phyloP scores from a whole-genome alignment of 2,888 invertebrate species.

The Nemotelus pantherinus region DNA sequence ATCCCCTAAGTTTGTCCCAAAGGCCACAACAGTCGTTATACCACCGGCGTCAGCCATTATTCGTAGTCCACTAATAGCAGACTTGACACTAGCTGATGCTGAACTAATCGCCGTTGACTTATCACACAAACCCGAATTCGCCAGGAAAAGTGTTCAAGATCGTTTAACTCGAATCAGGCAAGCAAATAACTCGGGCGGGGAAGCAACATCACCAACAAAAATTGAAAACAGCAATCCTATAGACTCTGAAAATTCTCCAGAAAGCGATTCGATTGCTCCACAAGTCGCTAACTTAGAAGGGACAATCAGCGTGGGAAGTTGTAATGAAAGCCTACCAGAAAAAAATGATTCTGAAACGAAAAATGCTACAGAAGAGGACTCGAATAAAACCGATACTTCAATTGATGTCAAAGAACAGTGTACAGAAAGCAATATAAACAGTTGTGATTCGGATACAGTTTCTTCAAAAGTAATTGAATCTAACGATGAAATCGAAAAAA shows the following conservation, averaged over 20 bases:
- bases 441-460: not conserved
- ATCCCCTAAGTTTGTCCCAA: slow-evolving; percentile 24
- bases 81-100: slow-evolving; percentile 33
- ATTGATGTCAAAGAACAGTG: no score
- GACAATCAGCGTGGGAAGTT: no score
- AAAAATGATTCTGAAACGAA: not conserved
- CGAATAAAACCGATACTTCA: not conserved
- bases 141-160: slow-evolving; percentile 51
- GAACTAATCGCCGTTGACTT: slow-evolving; percentile 44
- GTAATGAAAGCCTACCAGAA: not conserved
- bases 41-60: not conserved
- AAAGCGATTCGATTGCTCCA: not conserved
- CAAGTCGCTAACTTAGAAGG: not conserved
- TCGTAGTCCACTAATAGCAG: slow-evolving; percentile 26
- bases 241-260: not conserved
- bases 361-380: not conserved
- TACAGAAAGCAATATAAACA: slow-evolving; percentile 22
- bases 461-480: not conserved
- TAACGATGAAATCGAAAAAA: slow-evolving; percentile 24
- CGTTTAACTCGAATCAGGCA: slow-evolving; percentile 46
- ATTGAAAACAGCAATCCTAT: no score
- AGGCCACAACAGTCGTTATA: slow-evolving; percentile 2
- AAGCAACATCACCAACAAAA: not conserved
- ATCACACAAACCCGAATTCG: slow-evolving; percentile 51
- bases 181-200: not conserved